Base-by-base conservation (phyloP, 2,888 invertebrate species). In the Parelbella ahira region DNA sequence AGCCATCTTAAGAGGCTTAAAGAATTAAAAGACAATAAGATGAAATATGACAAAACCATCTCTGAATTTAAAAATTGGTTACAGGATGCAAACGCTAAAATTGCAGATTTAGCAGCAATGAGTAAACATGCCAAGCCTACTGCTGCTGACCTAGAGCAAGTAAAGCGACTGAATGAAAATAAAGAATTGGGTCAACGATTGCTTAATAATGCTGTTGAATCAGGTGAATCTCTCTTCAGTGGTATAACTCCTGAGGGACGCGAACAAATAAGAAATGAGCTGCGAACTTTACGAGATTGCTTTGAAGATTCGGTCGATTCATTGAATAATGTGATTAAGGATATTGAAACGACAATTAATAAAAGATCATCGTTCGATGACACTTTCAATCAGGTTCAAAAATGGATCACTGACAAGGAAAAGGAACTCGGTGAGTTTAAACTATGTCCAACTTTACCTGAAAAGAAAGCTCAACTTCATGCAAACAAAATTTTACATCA, bases 301-400 rank as follows among this genome's bases (percentile, higher is more conserved):
- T 95, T 95, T 61, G 97, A 98, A 75, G 90, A 93, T 32, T 90
- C 97, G 28, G 91, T 94, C 2, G 96, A 95, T 69, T 93, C 93
- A 70, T 91, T 96, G 0, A 96, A 95, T 67, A 91, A 92, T 7
- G 91, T 96, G 1, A 92, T 96, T 52, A 96, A 97, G 70, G 93
- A 93, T 58, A 93, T 97, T 8, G 97, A 98, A 84, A 94, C 93
- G 0, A 93, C 94, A 21, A 90, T 97, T 48, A 93, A 97, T 68
- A 96, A 97, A 58, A 91, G 97, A 73, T 95, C 96, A 2, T 96
- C 97, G 1, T 96, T 98, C 69, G 97, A 97, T 68, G 97, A 97
- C 58, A 96, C 95, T 49, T 94, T 95, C 54, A 92, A 93, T 29
- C 96, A 97, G 89, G 92, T 97, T 3, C 92, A 93, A 53, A 91